phyloP scores from a whole-genome alignment of 2,797 vertebrate genomes.

The Sebastes cheni region DNA sequence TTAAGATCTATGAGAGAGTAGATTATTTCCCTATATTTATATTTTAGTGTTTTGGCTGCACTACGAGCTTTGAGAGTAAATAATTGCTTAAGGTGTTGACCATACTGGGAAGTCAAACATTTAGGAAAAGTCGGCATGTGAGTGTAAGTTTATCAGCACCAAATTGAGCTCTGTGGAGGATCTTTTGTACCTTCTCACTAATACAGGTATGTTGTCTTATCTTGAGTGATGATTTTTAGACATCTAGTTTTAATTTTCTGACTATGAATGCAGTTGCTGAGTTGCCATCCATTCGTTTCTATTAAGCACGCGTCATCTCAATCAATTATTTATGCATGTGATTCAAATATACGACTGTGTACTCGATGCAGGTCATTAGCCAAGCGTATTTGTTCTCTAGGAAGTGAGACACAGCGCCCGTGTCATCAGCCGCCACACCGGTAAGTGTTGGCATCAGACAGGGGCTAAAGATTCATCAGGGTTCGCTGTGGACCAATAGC shows the following conservation, averaged over 20 bases:
- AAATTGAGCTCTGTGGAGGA: not conserved
- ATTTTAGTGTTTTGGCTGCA: not conserved
- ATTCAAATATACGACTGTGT: not conserved
- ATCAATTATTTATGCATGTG: not conserved
- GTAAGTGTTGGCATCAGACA: slow-evolving; percentile 42
- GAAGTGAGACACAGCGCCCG: slow-evolving; percentile 1
- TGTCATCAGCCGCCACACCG: slow-evolving; percentile 14
- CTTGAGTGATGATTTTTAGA: not conserved
- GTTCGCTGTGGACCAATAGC: slow-evolving; percentile 60
- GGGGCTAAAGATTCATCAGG: slow-evolving; percentile 64
- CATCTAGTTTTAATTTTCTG: not conserved
- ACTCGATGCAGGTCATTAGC: slow-evolving; percentile 2
- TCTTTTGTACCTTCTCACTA: not conserved
- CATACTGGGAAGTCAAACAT: not conserved
- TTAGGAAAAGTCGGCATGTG: not conserved
- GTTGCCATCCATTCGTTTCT: not conserved
- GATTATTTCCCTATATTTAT: not conserved
- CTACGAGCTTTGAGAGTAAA: not conserved
- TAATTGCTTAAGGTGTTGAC: not conserved
- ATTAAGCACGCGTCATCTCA: not conserved
- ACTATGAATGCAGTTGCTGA: not conserved
- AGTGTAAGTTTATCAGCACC: not conserved
- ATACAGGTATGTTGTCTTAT: not conserved
- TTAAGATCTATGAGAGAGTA: not conserved
- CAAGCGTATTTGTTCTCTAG: not conserved